Evolutionary conservation across 2,113 vertebrate species (phyloP).

Genomic region (Psittacula cyanocephala): DNA sequence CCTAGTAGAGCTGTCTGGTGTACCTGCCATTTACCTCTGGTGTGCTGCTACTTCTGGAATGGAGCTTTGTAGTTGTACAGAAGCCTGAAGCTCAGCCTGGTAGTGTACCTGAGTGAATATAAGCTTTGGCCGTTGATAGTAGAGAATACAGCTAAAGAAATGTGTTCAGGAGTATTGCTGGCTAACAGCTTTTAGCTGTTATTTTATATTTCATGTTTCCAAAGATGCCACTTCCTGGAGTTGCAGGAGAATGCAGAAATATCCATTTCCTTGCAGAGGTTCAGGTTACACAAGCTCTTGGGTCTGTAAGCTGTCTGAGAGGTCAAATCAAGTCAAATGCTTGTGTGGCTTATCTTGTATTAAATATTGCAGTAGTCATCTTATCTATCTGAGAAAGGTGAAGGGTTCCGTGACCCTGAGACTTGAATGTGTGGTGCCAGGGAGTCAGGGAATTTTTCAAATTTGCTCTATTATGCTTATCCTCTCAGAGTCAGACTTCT

Average conservation of each 20-base stretch:
- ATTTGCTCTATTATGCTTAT: constrained; percentile 42
- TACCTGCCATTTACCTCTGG: neutral
- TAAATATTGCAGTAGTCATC: constrained; percentile 61
- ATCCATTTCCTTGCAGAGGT: constrained; percentile 29
- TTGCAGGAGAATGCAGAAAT: neutral
- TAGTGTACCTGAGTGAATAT: neutral
- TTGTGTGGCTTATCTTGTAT: constrained; percentile 55
- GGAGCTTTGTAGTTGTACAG: neutral
- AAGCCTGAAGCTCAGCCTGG: neutral
- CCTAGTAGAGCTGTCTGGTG: neutral
- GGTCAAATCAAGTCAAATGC: constrained; percentile 64
- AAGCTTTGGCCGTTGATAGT: neutral
- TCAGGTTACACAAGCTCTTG: constrained; percentile 51
- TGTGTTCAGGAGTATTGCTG: neutral
- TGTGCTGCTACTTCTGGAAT: neutral
- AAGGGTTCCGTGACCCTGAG: constrained; percentile 14
- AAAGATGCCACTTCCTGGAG: neutral
- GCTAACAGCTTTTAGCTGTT: neutral
- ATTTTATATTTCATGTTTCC: neutral
- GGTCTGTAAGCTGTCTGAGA: constrained; percentile 56
- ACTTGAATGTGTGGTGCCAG: constrained; percentile 34
- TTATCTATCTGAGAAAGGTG: constrained; percentile 58
- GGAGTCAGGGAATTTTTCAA: constrained; percentile 44
- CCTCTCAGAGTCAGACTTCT: constrained; percentile 13
- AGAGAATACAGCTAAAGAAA: neutral